Evolutionary conservation across 2,888 invertebrate species (phyloP), one percentile per base, ranked within the genome.

Genomic region (Leptinotarsa peninsularis): DNA sequence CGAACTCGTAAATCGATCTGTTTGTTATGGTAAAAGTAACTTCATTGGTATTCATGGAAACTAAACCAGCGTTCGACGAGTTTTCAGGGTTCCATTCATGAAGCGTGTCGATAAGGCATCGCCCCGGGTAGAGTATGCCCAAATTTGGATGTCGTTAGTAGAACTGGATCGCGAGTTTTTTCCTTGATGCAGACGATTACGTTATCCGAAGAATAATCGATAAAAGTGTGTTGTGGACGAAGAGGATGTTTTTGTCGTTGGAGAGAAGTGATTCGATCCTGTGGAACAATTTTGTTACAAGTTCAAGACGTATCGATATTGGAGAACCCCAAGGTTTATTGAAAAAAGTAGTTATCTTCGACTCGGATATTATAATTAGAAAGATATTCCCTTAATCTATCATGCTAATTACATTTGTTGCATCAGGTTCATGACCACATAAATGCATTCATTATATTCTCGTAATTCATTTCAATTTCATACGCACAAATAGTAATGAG

Each of bases 31-130:
- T 52, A 70, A 74, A 27, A 70, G 15, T 4, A 49, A 21, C 21
- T 21, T 56, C 33, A 23, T 75, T 68, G n/a, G 71, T 67, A 75
- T 72, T 72, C 72, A 66, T 66, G 54, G 56, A 68, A 72, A 72
- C 60, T 66, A 54, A 68, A 71, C 52, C 72, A 50, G 58, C 54
- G 18, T 54, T 18, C 18, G 21, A 49, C 49, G 49, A 43, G 17
- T n/a, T 49, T 23, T 50, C 54, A n/a, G 58, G 56, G 69, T 71
- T 71, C 72, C 75, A 75, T 75, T 75, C 75, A 75, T 75, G 15
- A 63, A 21, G 17, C 49, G 63, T 69, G 49, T 72, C 68, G 66
- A 72, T 71, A 50, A 27, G 68, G n/a, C 63, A 66, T 4, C 14
- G 58, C 58, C 58, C 4, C 21, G 21, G 58, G 58, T 58, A 23